Conservation (phyloP, 2,113 vertebrate species). For the Bufo bufo region DNA sequence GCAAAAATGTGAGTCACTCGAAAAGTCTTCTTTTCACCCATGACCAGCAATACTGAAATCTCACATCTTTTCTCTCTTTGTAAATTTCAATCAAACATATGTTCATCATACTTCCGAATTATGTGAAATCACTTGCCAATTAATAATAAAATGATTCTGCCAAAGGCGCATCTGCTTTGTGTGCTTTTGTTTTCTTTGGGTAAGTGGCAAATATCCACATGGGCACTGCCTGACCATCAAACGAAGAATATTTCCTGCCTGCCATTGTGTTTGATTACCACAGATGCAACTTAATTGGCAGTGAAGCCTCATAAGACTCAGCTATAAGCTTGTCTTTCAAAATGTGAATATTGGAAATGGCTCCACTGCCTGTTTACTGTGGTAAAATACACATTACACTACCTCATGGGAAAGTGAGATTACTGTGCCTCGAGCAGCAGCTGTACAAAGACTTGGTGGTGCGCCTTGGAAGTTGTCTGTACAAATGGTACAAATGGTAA, state of each 20-base stretch:
- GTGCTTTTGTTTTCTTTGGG: constrained; percentile 14
- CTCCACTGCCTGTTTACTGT: constrained; percentile 25
- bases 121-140: constrained; percentile 33
- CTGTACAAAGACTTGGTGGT: constrained; percentile 6
- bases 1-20: not conserved
- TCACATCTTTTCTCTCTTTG: constrained; percentile 20
- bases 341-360: constrained; percentile 44
- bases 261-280: constrained; percentile 4
- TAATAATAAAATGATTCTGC: constrained; percentile 48
- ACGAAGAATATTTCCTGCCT: not conserved
- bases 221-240: constrained; percentile 40
- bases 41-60: constrained; percentile 3
- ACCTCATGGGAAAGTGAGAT: constrained; percentile 21
- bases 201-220: constrained; percentile 35
- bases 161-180: constrained; percentile 18
- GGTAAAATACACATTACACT: constrained; percentile 15
- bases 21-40: not conserved
- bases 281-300: constrained; percentile 47
- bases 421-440: constrained; percentile 12
- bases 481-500: constrained; percentile 4
- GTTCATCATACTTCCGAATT: constrained; percentile 27
- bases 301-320: constrained; percentile 13
- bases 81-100: constrained; percentile 38
- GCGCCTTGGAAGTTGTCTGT: not conserved
- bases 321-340: constrained; percentile 14